phyloP scores from a whole-genome alignment of 2,113 vertebrate species.

The Cisticola juncidis region DNA sequence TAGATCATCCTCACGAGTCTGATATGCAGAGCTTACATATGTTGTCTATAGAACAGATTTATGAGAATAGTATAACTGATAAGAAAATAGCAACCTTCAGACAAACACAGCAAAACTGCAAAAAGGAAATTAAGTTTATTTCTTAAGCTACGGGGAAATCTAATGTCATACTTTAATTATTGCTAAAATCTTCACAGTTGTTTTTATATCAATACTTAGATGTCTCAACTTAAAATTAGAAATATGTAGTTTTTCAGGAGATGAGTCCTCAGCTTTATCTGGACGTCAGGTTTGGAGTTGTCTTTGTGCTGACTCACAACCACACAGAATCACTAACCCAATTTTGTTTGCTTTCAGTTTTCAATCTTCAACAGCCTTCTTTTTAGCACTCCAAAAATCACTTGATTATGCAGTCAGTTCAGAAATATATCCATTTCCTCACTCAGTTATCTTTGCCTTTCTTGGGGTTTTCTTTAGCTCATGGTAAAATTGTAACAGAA shows the following conservation, averaged over 20 bases:
- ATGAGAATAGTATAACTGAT: not conserved
- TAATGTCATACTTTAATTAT: not conserved
- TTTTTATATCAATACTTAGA: not conserved
- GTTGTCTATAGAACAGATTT: not conserved
- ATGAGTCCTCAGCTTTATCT: not conserved
- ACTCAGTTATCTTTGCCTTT: not conserved
- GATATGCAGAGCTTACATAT: not conserved
- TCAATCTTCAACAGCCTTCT: not conserved
- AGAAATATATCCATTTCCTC: not conserved
- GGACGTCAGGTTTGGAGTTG: not conserved
- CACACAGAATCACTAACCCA: not conserved
- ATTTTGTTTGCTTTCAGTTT: not conserved
- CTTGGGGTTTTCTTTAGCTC: not conserved
- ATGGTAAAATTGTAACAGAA: not conserved
- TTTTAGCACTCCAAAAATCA: not conserved
- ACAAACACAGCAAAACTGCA: not conserved
- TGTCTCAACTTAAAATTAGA: not conserved
- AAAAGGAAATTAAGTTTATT: not conserved
- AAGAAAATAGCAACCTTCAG: not conserved
- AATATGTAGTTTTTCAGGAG: not conserved
- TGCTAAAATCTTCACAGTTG: not conserved
- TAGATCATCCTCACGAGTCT: not conserved
- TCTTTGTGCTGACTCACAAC: not conserved
- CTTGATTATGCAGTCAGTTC: not conserved
- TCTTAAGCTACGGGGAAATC: not conserved